These are phyloP conservation scores for Elaphurus davidianus DNA, from an alignment of 2,113 vertebrate species.

Conservation along the genomic window DNA sequence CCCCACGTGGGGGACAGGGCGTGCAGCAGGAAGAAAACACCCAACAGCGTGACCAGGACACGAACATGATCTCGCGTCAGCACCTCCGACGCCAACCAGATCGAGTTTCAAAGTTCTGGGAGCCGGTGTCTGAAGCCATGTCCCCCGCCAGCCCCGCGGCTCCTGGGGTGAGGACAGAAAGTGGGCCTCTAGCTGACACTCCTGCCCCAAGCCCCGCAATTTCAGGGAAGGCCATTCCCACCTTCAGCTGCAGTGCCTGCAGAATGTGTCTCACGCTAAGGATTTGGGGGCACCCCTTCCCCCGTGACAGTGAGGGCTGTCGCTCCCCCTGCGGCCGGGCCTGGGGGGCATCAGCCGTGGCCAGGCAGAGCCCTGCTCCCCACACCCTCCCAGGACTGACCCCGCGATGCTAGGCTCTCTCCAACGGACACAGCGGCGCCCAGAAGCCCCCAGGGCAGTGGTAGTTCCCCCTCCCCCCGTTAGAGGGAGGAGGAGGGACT, in stretches of 20 bases:
- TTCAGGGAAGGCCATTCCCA: background rate
- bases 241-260: rapidly evolving
- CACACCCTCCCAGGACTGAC: rapidly evolving
- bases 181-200: rapidly evolving
- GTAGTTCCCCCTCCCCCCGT: rapidly evolving
- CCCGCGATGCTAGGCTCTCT: rapidly evolving
- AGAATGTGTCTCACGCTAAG: rapidly evolving
- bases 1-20: rapidly evolving
- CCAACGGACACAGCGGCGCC: background rate
- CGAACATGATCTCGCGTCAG: rapidly evolving
- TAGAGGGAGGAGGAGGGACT: background rate
- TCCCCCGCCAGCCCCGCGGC: background rate
- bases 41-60: background rate
- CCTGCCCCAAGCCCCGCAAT: rapidly evolving
- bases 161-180: background rate
- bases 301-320: background rate
- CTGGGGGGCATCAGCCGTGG: rapidly evolving
- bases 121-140: rapidly evolving
- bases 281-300: rapidly evolving
- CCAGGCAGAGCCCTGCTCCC: background rate
- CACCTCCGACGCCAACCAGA: rapidly evolving
- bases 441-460: background rate
- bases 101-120: background rate
- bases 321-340: rapidly evolving
- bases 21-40: rapidly evolving